Evolutionary conservation across 2,888 invertebrate genomes (phyloP), one percentile per base, ranked within the genome.

Genomic region (Deroplatys truncata): DNA sequence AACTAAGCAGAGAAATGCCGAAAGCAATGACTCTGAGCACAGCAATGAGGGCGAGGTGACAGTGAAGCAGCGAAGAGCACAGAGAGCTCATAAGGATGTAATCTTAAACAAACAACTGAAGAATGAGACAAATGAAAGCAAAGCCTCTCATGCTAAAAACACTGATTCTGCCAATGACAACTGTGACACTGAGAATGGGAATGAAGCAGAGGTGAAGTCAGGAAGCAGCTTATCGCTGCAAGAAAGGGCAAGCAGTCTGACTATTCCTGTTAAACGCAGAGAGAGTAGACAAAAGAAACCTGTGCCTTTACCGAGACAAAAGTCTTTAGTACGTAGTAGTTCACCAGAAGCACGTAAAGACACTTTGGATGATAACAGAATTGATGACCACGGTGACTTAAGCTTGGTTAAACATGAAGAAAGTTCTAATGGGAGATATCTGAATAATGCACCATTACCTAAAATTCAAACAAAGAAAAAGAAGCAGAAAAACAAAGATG

Each of bases 231-330:
- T 9, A 72, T 25, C 16, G 0, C 8, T 28, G 20, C n/a, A 25
- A n/a, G 86, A 86, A 86, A 49, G 28, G n/a, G 49, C 25, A 7
- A 72, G 56, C 8, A 56, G 43, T 49, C 28, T 28, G 0, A 85
- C 28, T 56, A 43, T 43, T 28, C 28, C 28, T 49, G 56, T 1
- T 16, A 56, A 56, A 56, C n/a, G 84, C 15, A 56, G 20, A 28
- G 31, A 29, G 29, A 86, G n/a, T 29, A 25, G 20, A 29, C 28
- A 10, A 15, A 90, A 88, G 29, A 88, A 86, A 86, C 88, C 90
- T 56, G 88, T 90, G 0, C 90, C 90, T 82, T 49, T 88, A 25
- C 90, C 90, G 1, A 88, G 90, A 82, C 84, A 35, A 29, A 88
- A 82, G 72, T 72, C 56, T 4, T 2, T 72, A 7, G 87, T 28